phyloP scores from a whole-genome alignment of 2,797 vertebrate genomes.

The Valencia hispanica region DNA sequence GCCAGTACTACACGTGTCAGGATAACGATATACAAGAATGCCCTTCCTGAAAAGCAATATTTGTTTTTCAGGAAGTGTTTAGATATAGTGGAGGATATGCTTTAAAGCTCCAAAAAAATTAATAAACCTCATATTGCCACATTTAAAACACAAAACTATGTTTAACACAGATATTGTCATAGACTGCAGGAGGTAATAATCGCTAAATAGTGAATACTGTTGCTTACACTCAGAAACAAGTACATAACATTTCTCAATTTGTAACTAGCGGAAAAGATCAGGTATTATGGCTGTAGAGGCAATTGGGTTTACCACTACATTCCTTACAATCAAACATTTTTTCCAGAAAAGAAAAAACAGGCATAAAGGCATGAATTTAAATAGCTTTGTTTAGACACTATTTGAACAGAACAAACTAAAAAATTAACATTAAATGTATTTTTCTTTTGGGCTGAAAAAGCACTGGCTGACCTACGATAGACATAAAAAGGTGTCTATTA shows the following conservation, averaged over 20 bases:
- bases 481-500: not conserved
- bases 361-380: not conserved
- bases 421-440: not conserved
- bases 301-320: not conserved
- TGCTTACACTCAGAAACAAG: not conserved
- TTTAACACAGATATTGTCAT: not conserved
- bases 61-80: too few species aligned
- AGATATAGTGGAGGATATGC: not conserved
- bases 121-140: not conserved
- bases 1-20: constrained; percentile 24
- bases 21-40: not conserved
- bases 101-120: constrained; percentile 13
- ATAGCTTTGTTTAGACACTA: not conserved
- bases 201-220: constrained; percentile 3
- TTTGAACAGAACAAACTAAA: not conserved
- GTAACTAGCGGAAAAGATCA: not conserved
- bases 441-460: not conserved
- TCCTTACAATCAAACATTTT: not conserved
- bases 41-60: not conserved
- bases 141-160: not conserved
- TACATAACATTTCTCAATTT: not conserved
- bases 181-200: not conserved
- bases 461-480: not conserved
- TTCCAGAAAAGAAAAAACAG: not conserved
- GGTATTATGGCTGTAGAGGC: not conserved